A percentile compares a stretch with the other conserved stretches of the same genome.
Evolutionary conservation across 2,113 vertebrate species (phyloP).

Genomic region (Athene noctua): DNA sequence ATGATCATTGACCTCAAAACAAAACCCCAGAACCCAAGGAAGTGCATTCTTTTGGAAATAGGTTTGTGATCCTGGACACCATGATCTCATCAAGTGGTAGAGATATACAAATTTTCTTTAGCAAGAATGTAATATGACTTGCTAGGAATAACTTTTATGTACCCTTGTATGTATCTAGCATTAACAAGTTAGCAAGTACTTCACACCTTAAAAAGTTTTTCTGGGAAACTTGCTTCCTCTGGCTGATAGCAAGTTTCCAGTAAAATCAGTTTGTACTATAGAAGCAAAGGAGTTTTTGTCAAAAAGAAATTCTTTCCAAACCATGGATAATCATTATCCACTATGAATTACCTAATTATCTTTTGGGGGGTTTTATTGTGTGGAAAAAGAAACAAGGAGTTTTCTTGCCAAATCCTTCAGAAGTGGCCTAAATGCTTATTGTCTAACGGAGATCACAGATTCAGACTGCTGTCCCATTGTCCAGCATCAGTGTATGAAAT

Average conservation of each 20-base stretch:
- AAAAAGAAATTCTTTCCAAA: neutral
- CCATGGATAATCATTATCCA: neutral
- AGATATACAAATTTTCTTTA: neutral
- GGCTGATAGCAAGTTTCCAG: neutral
- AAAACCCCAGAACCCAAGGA: neutral
- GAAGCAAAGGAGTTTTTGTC: neutral
- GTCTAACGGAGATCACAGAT: neutral
- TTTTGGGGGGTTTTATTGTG: neutral
- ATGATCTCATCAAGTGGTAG: neutral
- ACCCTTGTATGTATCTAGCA: neutral
- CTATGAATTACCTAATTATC: neutral
- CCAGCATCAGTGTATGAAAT: neutral
- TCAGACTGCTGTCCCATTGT: conserved; percentile 1
- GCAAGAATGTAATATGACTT: neutral
- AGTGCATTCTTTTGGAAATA: neutral
- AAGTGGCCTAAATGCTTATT: conserved; percentile 2
- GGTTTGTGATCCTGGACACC: neutral
- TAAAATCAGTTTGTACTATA: neutral
- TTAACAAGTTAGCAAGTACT: neutral
- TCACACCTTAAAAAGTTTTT: neutral
- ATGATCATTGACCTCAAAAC: neutral
- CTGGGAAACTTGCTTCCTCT: neutral
- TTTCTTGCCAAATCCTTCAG: conserved; percentile 29
- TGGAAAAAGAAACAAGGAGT: neutral
- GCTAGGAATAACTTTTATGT: neutral